phyloP scores from a whole-genome alignment of 2,888 invertebrate genomes.

The Catonia carolina region DNA sequence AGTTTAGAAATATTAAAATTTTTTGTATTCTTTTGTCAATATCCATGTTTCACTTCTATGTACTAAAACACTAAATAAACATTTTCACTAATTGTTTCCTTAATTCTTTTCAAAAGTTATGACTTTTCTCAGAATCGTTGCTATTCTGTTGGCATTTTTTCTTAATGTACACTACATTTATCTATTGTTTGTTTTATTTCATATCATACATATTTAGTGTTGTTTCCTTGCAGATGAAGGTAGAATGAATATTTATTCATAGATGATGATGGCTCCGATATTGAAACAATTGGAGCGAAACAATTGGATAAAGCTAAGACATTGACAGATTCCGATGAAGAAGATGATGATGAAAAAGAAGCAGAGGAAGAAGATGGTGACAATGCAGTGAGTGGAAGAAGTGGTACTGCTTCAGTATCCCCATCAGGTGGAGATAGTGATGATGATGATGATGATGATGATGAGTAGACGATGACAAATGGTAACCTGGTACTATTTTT shows the following conservation, averaged over 20 bases:
- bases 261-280: slow-evolving; percentile 78
- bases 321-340: slow-evolving; percentile 76
- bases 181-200: not conserved
- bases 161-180: not conserved
- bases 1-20: too few species aligned
- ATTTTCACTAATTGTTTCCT: too few species aligned
- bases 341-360: slow-evolving; percentile 46
- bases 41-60: too few species aligned
- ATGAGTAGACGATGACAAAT: too few species aligned
- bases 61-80: too few species aligned
- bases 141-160: too few species aligned
- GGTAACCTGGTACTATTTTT: too few species aligned
- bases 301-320: slow-evolving; percentile 64
- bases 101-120: too few species aligned
- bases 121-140: too few species aligned
- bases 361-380: slow-evolving; percentile 35
- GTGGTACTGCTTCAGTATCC: slow-evolving; percentile 30
- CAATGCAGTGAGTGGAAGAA: slow-evolving; percentile 43
- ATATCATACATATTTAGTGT: not conserved
- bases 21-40: too few species aligned
- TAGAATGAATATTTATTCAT: slow-evolving; percentile 72
- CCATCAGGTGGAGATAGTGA: slow-evolving; percentile 41
- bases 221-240: slow-evolving; percentile 40
- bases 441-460: slow-evolving; percentile 28
- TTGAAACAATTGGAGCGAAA: slow-evolving; percentile 52